A percentile compares a stretch with the other conserved stretches of the same genome.
Evolutionary conservation across 2,888 invertebrate genomes (phyloP).

Genomic region (Dascillus cervinus): DNA sequence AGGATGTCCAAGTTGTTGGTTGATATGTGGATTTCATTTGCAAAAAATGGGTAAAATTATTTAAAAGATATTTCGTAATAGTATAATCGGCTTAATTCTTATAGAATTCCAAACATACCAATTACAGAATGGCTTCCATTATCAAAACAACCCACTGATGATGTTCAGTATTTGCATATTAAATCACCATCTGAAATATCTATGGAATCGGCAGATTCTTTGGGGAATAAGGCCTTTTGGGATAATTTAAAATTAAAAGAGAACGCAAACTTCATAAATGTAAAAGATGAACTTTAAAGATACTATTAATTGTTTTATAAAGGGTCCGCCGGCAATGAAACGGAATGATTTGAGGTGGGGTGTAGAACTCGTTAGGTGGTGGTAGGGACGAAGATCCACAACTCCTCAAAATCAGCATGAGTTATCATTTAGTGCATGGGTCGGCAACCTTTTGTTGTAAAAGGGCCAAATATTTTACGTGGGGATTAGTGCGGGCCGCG

Average conservation of each 20-base stretch:
- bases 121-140: constrained; percentile 46
- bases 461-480: no score
- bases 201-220: constrained; percentile 44
- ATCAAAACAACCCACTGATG: constrained; percentile 36
- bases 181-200: constrained; percentile 40
- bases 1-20: constrained; percentile 47
- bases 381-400: no score
- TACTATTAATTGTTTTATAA: no score
- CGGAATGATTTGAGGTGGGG: no score
- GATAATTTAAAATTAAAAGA: constrained; percentile 52
- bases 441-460: no score
- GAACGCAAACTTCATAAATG: constrained; percentile 44
- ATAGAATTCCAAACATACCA: constrained; percentile 21
- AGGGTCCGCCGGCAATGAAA: no score
- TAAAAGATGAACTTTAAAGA: constrained; percentile 43
- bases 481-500: no score
- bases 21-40: constrained; percentile 49
- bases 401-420: no score
- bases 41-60: constrained; percentile 51
- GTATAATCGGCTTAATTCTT: no score
- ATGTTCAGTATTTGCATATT: constrained; percentile 49
- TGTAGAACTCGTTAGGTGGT: no score
- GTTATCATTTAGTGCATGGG: no score
- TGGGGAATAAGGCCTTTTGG: constrained; percentile 56
- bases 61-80: constrained; percentile 2